These are phyloP conservation scores for Stenchaetothrips biformis DNA, from an alignment of 2,888 invertebrate genomes.

Conservation along the genomic window DNA sequence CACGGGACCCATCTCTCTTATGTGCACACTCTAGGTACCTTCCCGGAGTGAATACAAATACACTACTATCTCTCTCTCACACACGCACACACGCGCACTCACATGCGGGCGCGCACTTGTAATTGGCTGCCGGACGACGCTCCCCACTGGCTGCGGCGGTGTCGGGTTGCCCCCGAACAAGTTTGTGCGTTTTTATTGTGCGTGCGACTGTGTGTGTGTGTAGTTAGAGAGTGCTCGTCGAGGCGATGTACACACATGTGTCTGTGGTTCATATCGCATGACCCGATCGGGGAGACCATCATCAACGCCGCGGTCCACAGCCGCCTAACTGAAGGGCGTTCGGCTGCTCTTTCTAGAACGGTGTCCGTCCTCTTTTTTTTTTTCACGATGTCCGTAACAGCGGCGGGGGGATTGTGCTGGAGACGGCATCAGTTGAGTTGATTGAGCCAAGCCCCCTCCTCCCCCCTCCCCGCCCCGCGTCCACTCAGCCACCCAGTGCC, in stretches of 20 bases:
- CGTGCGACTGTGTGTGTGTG: not conserved
- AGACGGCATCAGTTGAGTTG: constrained; percentile 17
- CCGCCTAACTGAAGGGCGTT: too few species aligned
- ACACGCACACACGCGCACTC: not conserved
- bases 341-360: too few species aligned
- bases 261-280: not conserved
- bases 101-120: not conserved
- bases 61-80: not conserved
- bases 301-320: too few species aligned
- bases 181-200: not conserved
- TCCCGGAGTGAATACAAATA: too few species aligned
- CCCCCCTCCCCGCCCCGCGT: not conserved
- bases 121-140: not conserved
- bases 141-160: not conserved
- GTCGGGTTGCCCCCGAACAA: not conserved
- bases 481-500: not conserved
- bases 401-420: too few species aligned
- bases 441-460: not conserved
- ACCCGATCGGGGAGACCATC: too few species aligned
- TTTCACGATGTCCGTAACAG: too few species aligned
- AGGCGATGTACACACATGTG: not conserved
- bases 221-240: not conserved
- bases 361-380: too few species aligned
- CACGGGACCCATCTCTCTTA: too few species aligned
- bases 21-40: too few species aligned